These are phyloP conservation scores for Orientallactaga sibirica DNA, from an alignment of 2,797 vertebrate genomes.

Conservation along the genomic window DNA sequence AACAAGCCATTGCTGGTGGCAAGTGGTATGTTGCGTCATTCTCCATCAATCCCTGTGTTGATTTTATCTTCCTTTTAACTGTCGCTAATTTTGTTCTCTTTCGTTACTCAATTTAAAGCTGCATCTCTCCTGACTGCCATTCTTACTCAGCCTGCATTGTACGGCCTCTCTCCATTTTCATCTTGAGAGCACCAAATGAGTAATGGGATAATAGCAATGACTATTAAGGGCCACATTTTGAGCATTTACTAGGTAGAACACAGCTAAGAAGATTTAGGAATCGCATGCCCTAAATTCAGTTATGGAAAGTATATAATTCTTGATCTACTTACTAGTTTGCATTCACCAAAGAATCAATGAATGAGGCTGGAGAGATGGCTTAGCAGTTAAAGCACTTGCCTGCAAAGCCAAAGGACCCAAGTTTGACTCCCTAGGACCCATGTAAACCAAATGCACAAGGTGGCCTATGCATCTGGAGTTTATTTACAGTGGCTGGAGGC, in stretches of 20 bases:
- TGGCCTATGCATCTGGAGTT: too few species aligned
- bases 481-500: too few species aligned
- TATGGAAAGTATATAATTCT: too few species aligned
- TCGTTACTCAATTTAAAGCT: not conserved
- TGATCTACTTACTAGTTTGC: not conserved
- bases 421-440: too few species aligned
- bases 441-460: too few species aligned
- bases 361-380: too few species aligned
- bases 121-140: not conserved
- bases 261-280: not conserved
- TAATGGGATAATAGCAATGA: not conserved
- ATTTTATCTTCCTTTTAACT: not conserved
- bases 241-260: not conserved
- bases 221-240: not conserved
- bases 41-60: not conserved
- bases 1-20: too few species aligned
- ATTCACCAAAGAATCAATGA: too few species aligned
- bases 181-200: not conserved
- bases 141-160: not conserved
- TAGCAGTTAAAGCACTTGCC: too few species aligned
- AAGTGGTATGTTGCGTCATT: too few species aligned
- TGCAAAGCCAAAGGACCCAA: too few species aligned
- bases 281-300: not conserved
- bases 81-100: not conserved
- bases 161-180: not conserved